Base-by-base conservation (phyloP, 2,888 invertebrate species). In the Notodonta ziczac region DNA sequence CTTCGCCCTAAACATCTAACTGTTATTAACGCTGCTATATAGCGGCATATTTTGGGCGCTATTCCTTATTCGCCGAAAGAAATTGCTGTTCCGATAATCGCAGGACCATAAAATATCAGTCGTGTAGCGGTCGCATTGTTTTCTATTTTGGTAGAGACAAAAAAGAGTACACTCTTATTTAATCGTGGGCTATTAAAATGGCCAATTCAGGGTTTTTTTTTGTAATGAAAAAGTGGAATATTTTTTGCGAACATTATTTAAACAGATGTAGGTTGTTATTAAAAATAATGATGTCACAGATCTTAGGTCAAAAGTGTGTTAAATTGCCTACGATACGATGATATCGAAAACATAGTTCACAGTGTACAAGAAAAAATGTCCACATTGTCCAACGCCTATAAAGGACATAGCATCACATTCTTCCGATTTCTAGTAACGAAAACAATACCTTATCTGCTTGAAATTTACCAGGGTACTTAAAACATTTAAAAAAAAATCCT, bases 41-140 rank as follows among this genome's bases (percentile, higher is more conserved):
- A 73, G 78, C 76, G 70, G 72, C 62, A 69, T 65, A 66, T 69
- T 70, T 56, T 12, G 46, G 12, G 32, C 62, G 62, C 64, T 60
- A 69, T 64, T 64, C 76, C 71, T 71, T 71, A 62, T 62, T 58
- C 66, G 68, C 66, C 65, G 67, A 67, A 66, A 65, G 63, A 73
- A 76, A 76, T 71, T 68, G 69, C 66, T 58, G 66, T 69, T 56
- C 61, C 44, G 75, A 74, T 76, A 74, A 76, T 77, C 62, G 66
- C 67, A 65, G 54, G 53, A 42, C 73, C 73, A 70, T 54, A 51
- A 53, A 69, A 73, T 58, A 13, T 46, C n/a, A n/a, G 13, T 46
- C 14, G 8, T 8, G 52, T 52, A 67, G 56, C 39, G 67, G n/a
- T 59, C 61, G 56, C 64, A 76, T 74, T 68, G 70, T 75, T 69